Percentiles rank a stretch among this genome's conserved stretches.
Conservation (phyloP, 2,113 vertebrate genomes). For the Amblyopsis rosae region DNA sequence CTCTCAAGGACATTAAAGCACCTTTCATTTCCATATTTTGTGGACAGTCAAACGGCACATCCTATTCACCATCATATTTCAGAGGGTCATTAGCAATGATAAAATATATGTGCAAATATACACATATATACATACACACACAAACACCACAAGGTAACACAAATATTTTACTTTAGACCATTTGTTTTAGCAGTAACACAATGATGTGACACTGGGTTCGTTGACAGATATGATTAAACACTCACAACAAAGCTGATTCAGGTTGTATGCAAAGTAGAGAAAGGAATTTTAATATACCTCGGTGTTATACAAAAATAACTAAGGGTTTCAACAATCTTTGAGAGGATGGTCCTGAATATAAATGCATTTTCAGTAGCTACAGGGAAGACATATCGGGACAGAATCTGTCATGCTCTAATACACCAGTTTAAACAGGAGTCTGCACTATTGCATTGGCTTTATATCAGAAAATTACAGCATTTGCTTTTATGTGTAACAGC, state of each 20-base stretch:
- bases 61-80: conserved; percentile 19
- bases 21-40: conserved; percentile 1
- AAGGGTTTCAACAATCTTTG: conserved; percentile 30
- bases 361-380: conserved; percentile 45
- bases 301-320: conserved; percentile 54
- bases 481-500: conserved; percentile 31
- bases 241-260: conserved; percentile 37
- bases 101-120: conserved; percentile 45
- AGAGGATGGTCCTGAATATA: conserved; percentile 48
- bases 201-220: conserved; percentile 62
- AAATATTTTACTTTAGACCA: conserved; percentile 51
- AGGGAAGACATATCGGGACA: conserved; percentile 28
- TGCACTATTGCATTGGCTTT: conserved; percentile 41
- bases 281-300: conserved; percentile 43
- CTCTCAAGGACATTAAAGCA: conserved; percentile 2
- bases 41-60: conserved; percentile 27
- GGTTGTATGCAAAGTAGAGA: conserved; percentile 62
- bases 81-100: conserved; percentile 49
- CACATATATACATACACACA: conserved; percentile 3
- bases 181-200: conserved; percentile 57
- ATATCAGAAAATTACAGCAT: conserved; percentile 38
- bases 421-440: conserved; percentile 43
- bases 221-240: conserved; percentile 38
- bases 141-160: conserved; percentile 44
- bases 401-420: conserved; percentile 52